Conservation (phyloP, 1,140 invertebrate species). For the Plutomurus gul region DNA sequence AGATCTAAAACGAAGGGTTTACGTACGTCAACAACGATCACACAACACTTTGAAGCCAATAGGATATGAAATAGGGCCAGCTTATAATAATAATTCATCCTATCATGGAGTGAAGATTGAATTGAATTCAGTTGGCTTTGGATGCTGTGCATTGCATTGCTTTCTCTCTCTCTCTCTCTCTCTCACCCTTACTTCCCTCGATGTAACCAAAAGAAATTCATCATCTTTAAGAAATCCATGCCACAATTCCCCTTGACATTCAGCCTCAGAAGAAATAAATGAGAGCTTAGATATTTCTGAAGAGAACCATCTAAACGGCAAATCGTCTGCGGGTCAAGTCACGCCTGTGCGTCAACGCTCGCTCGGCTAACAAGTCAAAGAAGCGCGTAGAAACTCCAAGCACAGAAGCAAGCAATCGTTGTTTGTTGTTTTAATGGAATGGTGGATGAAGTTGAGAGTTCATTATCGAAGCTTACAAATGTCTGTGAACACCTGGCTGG, state of each 20-base stretch:
- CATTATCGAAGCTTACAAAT: too few relatives aligned
- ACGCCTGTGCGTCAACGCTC: background rate
- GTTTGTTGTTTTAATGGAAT: too few relatives aligned
- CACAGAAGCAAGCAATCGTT: too few relatives aligned
- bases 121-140: background rate
- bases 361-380: too few relatives aligned
- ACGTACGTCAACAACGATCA: constrained; percentile 5
- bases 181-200: background rate
- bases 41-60: background rate
- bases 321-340: background rate
- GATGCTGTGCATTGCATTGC: background rate
- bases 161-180: background rate
- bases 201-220: background rate
- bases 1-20: background rate
- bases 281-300: background rate
- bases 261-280: background rate
- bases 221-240: background rate
- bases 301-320: background rate
- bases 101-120: constrained; percentile 14
- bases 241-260: background rate
- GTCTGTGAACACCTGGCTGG: too few relatives aligned
- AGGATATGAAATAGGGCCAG: constrained; percentile 1
- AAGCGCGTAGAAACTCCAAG: too few relatives aligned
- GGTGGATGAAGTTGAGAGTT: too few relatives aligned
- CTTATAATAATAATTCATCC: constrained; percentile 30